Conservation (phyloP, 1,140 invertebrate genomes). For the Heliconius hewitsoni region DNA sequence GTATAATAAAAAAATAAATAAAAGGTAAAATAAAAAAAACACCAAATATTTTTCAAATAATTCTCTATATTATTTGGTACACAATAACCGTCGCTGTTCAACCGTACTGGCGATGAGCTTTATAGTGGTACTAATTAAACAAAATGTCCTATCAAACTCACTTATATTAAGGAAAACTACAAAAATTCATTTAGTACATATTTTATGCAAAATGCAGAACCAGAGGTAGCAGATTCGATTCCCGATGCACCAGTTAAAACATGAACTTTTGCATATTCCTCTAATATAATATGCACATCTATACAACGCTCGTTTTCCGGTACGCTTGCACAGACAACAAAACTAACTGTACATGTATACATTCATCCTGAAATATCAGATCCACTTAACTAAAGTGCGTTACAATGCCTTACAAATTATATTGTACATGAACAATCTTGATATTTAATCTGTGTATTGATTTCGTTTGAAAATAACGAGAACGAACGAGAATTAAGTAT, state of each 20-base stretch:
- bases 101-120: constrained; percentile 53
- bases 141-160: neutral
- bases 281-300: neutral
- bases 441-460: neutral
- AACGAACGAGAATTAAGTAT: neutral
- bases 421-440: constrained; percentile 16
- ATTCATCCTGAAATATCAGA: constrained; percentile 50
- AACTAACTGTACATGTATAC: constrained; percentile 59
- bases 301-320: constrained; percentile 33
- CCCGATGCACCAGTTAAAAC: neutral
- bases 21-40: constrained; percentile 6
- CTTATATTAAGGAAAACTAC: neutral
- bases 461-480: neutral
- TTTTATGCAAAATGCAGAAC: neutral
- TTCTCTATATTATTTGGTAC: constrained; percentile 77
- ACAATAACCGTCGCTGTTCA: constrained; percentile 60
- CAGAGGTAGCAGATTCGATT: constrained; percentile 1
- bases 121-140: neutral
- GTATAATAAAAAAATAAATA: neutral
- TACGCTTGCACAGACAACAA: constrained; percentile 65
- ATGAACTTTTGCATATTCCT: neutral
- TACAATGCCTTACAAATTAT: constrained; percentile 7
- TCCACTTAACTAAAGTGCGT: constrained; percentile 24
- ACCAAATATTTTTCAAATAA: constrained; percentile 40
- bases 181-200: neutral